phyloP scores from a whole-genome alignment of 2,113 vertebrate genomes.

The Platanista minor region DNA sequence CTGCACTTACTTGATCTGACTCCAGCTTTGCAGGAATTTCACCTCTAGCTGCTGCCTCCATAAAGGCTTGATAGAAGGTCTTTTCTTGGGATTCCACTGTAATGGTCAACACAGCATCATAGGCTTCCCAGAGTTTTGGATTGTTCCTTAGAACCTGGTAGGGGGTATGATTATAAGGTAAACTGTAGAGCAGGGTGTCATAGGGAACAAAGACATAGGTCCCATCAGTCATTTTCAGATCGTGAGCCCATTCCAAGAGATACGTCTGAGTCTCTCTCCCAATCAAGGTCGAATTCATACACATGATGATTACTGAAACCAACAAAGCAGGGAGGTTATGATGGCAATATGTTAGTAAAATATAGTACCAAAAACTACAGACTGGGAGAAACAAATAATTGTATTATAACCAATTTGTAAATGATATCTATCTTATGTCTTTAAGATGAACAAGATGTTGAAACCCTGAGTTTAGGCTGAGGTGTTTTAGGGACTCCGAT shows the following conservation, averaged over 20 bases:
- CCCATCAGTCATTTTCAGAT: conserved; percentile 90
- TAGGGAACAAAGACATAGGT: conserved; percentile 91
- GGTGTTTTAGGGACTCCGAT: neutral
- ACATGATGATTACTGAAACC: conserved; percentile 91
- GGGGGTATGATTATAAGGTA: conserved; percentile 87
- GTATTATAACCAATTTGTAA: neutral
- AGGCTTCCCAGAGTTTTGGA: conserved; percentile 86
- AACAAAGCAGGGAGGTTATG: conserved; percentile 33
- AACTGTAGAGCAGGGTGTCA: conserved; percentile 90
- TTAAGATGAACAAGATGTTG: conserved; percentile 5
- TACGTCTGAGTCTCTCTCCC: conserved; percentile 87
- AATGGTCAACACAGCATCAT: conserved; percentile 91
- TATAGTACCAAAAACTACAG: neutral
- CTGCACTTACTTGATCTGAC: conserved; percentile 75
- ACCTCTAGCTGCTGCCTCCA: conserved; percentile 77
- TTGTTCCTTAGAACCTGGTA: conserved; percentile 84
- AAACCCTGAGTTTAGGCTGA: neutral
- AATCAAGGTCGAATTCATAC: conserved; percentile 91
- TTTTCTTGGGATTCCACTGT: conserved; percentile 87
- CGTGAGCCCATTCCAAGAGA: conserved; percentile 87
- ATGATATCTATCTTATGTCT: neutral
- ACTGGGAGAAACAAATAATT: neutral
- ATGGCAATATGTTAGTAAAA: conserved; percentile 8
- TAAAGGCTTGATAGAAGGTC: conserved; percentile 88
- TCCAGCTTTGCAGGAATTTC: conserved; percentile 80